Percentiles rank a stretch among this genome's conserved stretches.
phyloP scores from a whole-genome alignment of 1,140 invertebrate species.

The Listronotus oregonensis region DNA sequence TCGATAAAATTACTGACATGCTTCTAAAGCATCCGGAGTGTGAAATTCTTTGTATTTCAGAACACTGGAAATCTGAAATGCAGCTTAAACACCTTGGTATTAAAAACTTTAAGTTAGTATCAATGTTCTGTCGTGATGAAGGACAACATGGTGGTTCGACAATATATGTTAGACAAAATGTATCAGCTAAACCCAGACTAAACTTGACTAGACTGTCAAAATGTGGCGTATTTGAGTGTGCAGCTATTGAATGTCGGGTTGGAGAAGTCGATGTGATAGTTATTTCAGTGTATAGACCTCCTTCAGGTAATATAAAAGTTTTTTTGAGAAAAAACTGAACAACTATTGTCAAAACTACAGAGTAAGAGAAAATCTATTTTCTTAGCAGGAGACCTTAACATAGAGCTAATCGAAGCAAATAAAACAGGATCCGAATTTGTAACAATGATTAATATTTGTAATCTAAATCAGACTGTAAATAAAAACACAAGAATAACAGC shows the following conservation, averaged over 20 bases:
- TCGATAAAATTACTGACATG: too few relatives aligned
- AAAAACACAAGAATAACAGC: too few relatives aligned
- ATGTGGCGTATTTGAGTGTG: slow-evolving; percentile 9
- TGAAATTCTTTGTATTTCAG: slow-evolving; percentile 17
- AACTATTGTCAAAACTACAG: too few relatives aligned
- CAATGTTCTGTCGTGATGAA: slow-evolving; percentile 21
- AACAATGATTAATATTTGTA: too few relatives aligned
- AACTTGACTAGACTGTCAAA: background rate
- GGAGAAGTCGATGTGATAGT: background rate
- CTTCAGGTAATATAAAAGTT: too few relatives aligned
- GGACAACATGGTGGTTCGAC: slow-evolving; percentile 23
- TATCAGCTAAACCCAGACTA: background rate
- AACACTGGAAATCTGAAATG: slow-evolving; percentile 25
- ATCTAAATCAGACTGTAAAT: too few relatives aligned
- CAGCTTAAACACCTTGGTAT: slow-evolving; percentile 6
- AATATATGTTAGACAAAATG: slow-evolving; percentile 6
- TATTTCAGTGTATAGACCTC: too few relatives aligned
- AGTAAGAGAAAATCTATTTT: too few relatives aligned
- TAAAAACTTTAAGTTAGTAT: slow-evolving; percentile 6
- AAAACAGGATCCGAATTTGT: too few relatives aligned
- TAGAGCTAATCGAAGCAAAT: too few relatives aligned
- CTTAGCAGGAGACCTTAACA: too few relatives aligned
- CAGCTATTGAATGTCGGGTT: slow-evolving; percentile 4
- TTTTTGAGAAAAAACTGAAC: too few relatives aligned
- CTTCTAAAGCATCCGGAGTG: background rate